These are phyloP conservation scores for Umimayanthus chanpuru DNA, from an alignment of 92 coral and sea anemone genomes.

Conservation along the genomic window DNA sequence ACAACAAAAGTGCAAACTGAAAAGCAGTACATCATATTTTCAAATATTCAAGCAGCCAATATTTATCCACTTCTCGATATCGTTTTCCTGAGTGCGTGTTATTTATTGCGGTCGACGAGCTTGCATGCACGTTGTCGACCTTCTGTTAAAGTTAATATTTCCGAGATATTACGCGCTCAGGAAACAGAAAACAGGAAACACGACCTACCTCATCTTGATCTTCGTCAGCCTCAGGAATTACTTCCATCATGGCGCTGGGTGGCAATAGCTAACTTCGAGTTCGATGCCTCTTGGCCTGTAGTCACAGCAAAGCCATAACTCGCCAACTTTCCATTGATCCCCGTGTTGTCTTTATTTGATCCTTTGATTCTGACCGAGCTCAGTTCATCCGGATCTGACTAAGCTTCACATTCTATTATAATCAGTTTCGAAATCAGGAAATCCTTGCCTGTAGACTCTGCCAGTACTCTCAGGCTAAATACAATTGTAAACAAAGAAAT, in stretches of 20 bases:
- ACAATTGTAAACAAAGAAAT: neutral
- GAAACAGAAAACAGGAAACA: conserved; percentile 27
- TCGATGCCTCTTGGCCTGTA: neutral
- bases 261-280: neutral
- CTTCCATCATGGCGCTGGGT: conserved; percentile 32
- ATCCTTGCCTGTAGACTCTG: neutral
- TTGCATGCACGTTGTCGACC: neutral
- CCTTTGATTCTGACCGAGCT: neutral
- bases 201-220: conserved; percentile 28
- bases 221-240: conserved; percentile 35
- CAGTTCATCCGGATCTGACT: neutral
- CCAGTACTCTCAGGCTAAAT: neutral
- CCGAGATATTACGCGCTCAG: neutral
- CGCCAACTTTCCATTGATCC: neutral
- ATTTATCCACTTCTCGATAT: too few species aligned
- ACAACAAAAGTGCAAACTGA: neutral
- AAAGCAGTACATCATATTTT: too few species aligned
- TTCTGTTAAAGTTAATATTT: neutral
- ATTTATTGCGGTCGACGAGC: neutral
- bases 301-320: neutral
- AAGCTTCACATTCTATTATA: neutral
- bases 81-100: neutral
- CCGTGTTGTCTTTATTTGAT: neutral
- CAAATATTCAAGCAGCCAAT: neutral
- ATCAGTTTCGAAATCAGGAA: neutral